Evolutionary conservation across 2,113 vertebrate species (phyloP), one percentile per base, ranked within the genome.

Genomic region (Tupaia chinensis): DNA sequence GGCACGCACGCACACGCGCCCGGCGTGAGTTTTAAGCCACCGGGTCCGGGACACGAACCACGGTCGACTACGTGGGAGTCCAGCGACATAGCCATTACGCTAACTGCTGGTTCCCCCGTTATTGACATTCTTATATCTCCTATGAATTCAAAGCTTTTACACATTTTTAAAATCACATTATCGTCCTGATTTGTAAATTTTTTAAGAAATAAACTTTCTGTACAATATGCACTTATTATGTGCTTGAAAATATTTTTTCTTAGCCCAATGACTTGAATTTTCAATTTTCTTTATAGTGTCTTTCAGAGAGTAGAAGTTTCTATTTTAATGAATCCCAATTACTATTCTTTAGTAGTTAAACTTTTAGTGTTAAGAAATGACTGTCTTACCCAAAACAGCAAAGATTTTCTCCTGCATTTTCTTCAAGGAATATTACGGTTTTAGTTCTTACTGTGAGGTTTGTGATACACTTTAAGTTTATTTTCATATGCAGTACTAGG

Each of bases 341-440:
- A 44, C 70, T 89, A 93, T 74, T 69, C 58, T 70, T 34, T 80
- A 89, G 65, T 53, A 86, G 4, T 87, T 90, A 53, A 63, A 20
- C 14, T 88, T 90, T 87, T 81, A 17, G 8, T 77, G 5, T 53
- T 72, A n/a, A 92, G 60, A 89, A 66, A 87, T 63, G 19, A 90
- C 90, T 90, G 68, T 17, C 13, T 91, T 91, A 94, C 68, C 2
- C 54, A 56, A 86, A 5, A 12, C 87, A 61, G 89, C 53, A 81
- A 77, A 72, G 11, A 65, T 60, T 95, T 95, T 86, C 19, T 61
- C 76, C n/a, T 34, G 1, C 53, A 9, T 81, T 77, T 81, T 54
- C 70, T 87, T 89, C 12, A 87, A 20, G 23, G 58, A 96, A 72
- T 92, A 63, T 70, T 80, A 60, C 20, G 14, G 23, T 87, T 93